Base-by-base conservation (phyloP, 2,113 vertebrate genomes). In the Phyllopteryx taeniolatus region DNA sequence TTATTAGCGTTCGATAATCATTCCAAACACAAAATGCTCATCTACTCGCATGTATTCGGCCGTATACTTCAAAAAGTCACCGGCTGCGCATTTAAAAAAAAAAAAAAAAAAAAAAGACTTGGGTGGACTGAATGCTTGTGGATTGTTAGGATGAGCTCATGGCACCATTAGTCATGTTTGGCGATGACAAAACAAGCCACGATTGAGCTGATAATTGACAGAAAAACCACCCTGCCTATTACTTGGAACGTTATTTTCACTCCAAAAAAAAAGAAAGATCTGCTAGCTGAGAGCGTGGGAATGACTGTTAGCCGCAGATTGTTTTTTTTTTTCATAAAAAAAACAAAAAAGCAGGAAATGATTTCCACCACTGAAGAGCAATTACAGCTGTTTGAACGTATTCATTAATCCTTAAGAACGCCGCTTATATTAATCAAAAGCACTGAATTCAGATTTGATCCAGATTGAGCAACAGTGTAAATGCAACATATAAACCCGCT, bases 61-160 rank as follows among this genome's bases (percentile, higher is more conserved):
- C 56, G 22, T 12, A 11, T 8, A 59, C 22, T 59, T 27, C 22
- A 27, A 56, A 51, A 56, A 22, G 56, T 59, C 56, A 1, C 22
- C 56, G 56, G 56, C 56, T 5, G 56, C 13, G 56, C n/a, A 22
- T 57, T 57, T 27, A 12, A 57, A 57, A 57, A n/a, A 10, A 12
- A n/a, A n/a, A 1, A 27, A 27, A 27, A 27, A 27, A 27, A 27
- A 27, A 27, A 27, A 27, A 27, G 1, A 27, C 27, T 27, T 57
- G 5, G 56, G 56, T 31, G 22, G 27, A 31, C 11, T 11, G 56
- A n/a, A 59, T 15, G 56, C 11, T 31, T 59, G 56, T 5, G 13
- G 62, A 65, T 65, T 46, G 62, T 22, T 14, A 2, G 62, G 62
- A 65, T 65, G 62, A 65, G 62, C 62, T 65, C 42, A 65, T 22